Conservation (phyloP, 2,888 invertebrate genomes). For the Acronicta aceris region DNA sequence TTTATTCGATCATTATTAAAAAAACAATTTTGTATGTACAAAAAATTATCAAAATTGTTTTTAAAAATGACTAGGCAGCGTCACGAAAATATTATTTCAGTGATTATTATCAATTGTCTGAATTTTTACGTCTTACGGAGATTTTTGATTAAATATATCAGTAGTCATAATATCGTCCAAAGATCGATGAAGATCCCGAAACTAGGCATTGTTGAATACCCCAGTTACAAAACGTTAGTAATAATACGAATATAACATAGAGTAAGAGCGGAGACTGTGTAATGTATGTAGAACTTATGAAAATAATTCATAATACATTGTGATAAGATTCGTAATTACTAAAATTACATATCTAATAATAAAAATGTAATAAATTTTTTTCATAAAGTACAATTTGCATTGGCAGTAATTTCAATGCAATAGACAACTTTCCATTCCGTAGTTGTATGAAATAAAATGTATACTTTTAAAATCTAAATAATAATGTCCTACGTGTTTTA, state of each 20-base stretch:
- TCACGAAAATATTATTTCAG: too few relatives aligned
- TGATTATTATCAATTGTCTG: too few relatives aligned
- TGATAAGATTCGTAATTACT: conserved; percentile 68
- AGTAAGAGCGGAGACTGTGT: conserved; percentile 43
- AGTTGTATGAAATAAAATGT: conserved; percentile 7
- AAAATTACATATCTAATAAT: conserved; percentile 65
- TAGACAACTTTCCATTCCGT: conserved; percentile 17
- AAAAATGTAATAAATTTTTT: conserved; percentile 43
- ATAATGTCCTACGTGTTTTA: conserved; percentile 24
- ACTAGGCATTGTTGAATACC: not conserved
- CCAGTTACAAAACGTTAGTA: conserved; percentile 20
- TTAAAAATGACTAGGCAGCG: too few relatives aligned
- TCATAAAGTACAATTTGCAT: conserved; percentile 45
- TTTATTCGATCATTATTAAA: too few relatives aligned
- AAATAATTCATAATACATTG: conserved; percentile 65
- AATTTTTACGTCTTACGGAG: too few relatives aligned
- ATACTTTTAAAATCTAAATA: not conserved
- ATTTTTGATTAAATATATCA: not conserved
- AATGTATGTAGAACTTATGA: conserved; percentile 33
- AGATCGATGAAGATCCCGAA: conserved; percentile 4
- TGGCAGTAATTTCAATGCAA: conserved; percentile 20
- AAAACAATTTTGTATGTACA: too few relatives aligned
- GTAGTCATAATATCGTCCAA: conserved; percentile 8
- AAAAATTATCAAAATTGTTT: too few relatives aligned
- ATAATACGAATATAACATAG: conserved; percentile 21